Evolutionary conservation across 2,113 vertebrate species (phyloP).

Genomic region (Gymnocephalus cernua): DNA sequence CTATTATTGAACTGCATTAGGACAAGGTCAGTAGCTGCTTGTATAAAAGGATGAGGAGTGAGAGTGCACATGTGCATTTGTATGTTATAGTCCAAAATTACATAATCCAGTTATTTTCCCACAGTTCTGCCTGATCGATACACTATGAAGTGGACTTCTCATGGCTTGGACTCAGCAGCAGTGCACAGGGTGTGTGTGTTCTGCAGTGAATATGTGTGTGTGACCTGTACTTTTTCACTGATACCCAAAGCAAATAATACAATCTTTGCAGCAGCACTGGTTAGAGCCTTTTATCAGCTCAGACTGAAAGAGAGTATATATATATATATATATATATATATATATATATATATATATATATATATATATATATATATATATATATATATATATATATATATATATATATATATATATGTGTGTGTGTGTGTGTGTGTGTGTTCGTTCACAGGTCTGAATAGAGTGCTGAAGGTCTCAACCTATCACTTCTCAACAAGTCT

Average conservation of each 20-base stretch:
- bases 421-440: neutral
- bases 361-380: too few relatives aligned
- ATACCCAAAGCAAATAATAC: conserved; percentile 53
- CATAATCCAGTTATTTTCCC: conserved; percentile 58
- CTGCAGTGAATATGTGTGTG: conserved; percentile 12
- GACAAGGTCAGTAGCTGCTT: neutral
- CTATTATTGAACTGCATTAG: neutral
- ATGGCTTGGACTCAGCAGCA: conserved; percentile 6
- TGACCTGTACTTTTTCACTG: conserved; percentile 16
- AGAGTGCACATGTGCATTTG: conserved; percentile 16
- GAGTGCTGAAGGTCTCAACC: conserved; percentile 20
- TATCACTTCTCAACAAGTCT: conserved; percentile 6
- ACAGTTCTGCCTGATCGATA: conserved; percentile 34
- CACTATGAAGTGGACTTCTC: conserved; percentile 11
- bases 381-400: too few relatives aligned
- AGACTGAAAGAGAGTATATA: neutral
- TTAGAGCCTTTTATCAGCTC: conserved; percentile 51
- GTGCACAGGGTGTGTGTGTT: conserved; percentile 17
- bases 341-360: too few relatives aligned
- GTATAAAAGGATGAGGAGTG: neutral
- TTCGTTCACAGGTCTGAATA: conserved; percentile 10
- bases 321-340: too few relatives aligned
- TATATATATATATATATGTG: too few relatives aligned
- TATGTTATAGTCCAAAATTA: conserved; percentile 32
- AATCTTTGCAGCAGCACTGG: conserved; percentile 31